Base-by-base conservation (phyloP, 2,113 vertebrate genomes). In the Sterna hirundo region DNA sequence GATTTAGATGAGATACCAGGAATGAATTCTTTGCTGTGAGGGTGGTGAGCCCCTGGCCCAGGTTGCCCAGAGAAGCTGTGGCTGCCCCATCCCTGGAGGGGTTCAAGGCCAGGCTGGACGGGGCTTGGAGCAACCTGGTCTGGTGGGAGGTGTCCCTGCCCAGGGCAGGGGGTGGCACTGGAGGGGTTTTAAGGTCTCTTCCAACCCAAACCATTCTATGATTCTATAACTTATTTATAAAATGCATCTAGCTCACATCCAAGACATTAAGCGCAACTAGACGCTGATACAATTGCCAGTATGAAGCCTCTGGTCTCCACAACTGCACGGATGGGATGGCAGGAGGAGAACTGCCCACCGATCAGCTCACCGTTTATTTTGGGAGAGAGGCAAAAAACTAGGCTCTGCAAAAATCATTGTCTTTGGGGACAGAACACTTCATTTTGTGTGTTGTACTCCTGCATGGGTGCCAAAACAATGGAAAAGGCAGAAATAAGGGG, bases 301-400 rank as follows among this genome's bases (percentile, higher is more conserved):
- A 5, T 5, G 8, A 77, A 83, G 34, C 36, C 44, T 69, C 52
- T 58, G 51, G 17, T 47, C 17, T 82, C 61, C 72, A 8, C 30
- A 42, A 10, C 15, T 29, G 55, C 20, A 6, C 0, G 0, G 3
- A 38, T 5, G 29, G 52, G 32, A 23, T 0, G 0, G 44, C 64
- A 74, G 77, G 66, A 68, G 55, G 55, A 62, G 32, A 38, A 22
- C 51, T 42, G 47, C 70, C 30, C 11, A 1, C 15, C 17, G 62
- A 64, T 10, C 47, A 64, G 61, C 40, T 80, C 36, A 23, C 0
- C 0, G 20, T 8, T 26, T 40, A 36, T 19, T 74, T 6, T 46
- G 64, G 49, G 30, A 82, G 26, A 44, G 3, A 30, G 49, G 32
- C 49, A 66, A 20, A 60, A 78, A 32, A 19, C 1, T 2, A 5